Evolutionary conservation across 2,797 vertebrate genomes (phyloP).

Genomic region (Sebastes kiyomatsui): DNA sequence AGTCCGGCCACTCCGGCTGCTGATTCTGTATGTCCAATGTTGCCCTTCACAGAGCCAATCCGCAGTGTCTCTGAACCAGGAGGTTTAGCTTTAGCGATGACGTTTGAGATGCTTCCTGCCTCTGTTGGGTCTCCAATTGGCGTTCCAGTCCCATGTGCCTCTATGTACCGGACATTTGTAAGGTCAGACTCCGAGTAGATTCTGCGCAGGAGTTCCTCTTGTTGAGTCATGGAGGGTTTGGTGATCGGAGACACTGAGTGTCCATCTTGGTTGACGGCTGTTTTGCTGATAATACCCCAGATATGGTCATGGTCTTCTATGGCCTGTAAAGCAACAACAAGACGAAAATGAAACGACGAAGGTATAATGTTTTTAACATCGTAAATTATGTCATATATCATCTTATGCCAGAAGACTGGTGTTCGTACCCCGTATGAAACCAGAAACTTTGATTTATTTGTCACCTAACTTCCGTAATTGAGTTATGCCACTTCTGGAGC

Average conservation of each 20-base stretch:
- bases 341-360: not conserved
- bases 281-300: conserved; percentile 87
- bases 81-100: conserved; percentile 76
- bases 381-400: no score
- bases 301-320: conserved; percentile 83
- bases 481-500: no score
- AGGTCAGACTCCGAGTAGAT: conserved; percentile 81
- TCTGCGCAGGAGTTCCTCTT: conserved; percentile 83
- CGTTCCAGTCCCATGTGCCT: conserved; percentile 88
- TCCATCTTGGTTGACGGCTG: conserved; percentile 87
- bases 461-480: accelerated
- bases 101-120: conserved; percentile 81
- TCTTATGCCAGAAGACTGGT: no score
- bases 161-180: conserved; percentile 82
- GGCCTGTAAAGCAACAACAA: conserved; percentile 73
- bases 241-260: conserved; percentile 80
- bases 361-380: no score
- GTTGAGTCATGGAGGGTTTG: conserved; percentile 81
- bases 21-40: conserved; percentile 89
- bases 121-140: conserved; percentile 83
- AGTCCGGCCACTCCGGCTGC: conserved; percentile 88
- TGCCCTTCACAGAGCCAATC: conserved; percentile 88
- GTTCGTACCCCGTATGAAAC: no score
- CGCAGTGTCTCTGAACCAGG: conserved; percentile 59
- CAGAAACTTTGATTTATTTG: no score